phyloP scores from a whole-genome alignment of 2,797 vertebrate genomes.

The Pseudochromis fuscus region DNA sequence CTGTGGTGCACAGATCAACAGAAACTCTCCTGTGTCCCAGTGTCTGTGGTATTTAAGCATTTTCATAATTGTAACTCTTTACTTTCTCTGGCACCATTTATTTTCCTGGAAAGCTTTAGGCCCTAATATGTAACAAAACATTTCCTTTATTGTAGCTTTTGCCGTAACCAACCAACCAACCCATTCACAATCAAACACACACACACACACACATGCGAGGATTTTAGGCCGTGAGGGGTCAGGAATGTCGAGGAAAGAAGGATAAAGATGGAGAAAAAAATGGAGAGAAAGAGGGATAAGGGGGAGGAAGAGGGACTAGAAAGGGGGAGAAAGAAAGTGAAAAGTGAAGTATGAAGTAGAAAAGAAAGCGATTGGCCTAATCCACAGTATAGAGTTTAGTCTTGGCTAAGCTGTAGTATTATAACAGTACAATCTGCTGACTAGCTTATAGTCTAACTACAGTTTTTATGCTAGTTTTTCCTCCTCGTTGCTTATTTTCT shows the following conservation, averaged over 20 bases:
- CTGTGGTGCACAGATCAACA: constrained; percentile 14
- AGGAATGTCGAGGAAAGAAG: constrained; percentile 65
- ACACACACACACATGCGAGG: constrained; percentile 25
- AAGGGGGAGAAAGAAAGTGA: constrained; percentile 19
- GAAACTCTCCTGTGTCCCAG: background rate
- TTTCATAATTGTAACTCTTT: constrained; percentile 25
- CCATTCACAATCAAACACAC: background rate
- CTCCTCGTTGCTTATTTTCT: constrained; percentile 3
- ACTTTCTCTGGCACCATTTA: background rate
- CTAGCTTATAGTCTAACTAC: constrained; percentile 8
- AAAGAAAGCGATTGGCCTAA: constrained; percentile 20
- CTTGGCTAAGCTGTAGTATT: constrained; percentile 17
- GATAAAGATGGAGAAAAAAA: constrained; percentile 60
- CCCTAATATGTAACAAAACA: constrained; percentile 42
- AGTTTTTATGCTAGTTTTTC: background rate
- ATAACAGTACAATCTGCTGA: constrained; percentile 20
- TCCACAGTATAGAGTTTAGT: constrained; percentile 37
- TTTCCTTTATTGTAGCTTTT: constrained; percentile 48
- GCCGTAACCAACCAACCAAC: constrained; percentile 15
- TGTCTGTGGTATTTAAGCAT: constrained; percentile 5
- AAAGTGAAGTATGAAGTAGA: constrained; percentile 23
- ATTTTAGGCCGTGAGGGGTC: constrained; percentile 58
- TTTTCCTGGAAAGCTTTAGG: constrained; percentile 46
- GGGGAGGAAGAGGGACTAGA: constrained; percentile 25
- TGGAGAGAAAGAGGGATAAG: constrained; percentile 46